Conservation (phyloP, 2,888 invertebrate genomes). For the Polia nebulosa region DNA sequence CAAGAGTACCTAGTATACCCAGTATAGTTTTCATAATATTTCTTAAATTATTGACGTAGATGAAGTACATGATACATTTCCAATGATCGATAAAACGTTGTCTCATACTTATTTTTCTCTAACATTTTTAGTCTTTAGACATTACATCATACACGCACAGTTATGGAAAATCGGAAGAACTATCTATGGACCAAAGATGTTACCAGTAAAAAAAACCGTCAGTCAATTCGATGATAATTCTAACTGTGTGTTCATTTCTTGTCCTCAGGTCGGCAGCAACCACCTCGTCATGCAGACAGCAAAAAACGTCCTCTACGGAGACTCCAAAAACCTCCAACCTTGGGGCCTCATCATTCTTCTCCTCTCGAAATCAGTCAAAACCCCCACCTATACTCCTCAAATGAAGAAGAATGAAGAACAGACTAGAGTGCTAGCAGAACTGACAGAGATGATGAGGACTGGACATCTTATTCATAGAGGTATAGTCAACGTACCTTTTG, state of each 20-base stretch:
- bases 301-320: constrained; percentile 95
- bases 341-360: constrained; percentile 96
- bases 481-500: constrained; percentile 87
- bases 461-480: constrained; percentile 95
- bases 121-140: no score
- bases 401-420: constrained; percentile 91
- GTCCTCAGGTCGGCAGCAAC: constrained; percentile 93
- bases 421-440: constrained; percentile 90
- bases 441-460: constrained; percentile 97
- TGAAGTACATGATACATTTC: no score
- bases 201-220: neutral
- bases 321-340: constrained; percentile 96
- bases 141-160: no score
- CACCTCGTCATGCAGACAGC: constrained; percentile 97
- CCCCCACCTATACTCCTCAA: constrained; percentile 90
- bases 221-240: neutral
- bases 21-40: no score
- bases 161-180: neutral
- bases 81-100: no score
- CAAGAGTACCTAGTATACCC: no score
- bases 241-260: constrained; percentile 2
- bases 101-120: no score
- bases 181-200: neutral
- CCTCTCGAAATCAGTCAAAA: constrained; percentile 94
- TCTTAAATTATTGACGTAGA: no score